Conservation (phyloP, 1,140 invertebrate genomes). For the Limonius californicus region DNA sequence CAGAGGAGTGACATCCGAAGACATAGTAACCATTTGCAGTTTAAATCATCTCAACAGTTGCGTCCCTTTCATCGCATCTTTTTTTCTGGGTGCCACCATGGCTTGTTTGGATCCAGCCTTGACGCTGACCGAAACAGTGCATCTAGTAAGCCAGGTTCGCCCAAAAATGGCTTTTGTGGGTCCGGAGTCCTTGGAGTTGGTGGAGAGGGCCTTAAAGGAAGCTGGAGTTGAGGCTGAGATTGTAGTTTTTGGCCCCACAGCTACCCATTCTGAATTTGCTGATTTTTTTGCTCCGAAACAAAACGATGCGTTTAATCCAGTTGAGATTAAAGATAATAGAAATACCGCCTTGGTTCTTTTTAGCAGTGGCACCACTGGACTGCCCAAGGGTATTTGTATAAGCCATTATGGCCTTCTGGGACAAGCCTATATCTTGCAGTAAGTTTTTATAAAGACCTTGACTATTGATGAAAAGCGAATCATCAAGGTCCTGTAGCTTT, state of each 20-base stretch:
- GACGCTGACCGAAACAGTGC: conserved; percentile 21
- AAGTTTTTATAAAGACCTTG: neutral
- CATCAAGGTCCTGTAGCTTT: too few relatives aligned
- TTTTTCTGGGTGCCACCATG: conserved; percentile 28
- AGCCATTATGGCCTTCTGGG: neutral
- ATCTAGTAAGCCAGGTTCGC: conserved; percentile 25
- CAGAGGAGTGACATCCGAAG: conserved; percentile 22
- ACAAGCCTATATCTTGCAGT: neutral
- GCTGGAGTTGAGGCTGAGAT: neutral
- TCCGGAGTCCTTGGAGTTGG: conserved; percentile 38
- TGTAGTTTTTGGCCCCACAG: conserved; percentile 3
- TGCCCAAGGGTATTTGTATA: conserved; percentile 55
- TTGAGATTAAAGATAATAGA: neutral
- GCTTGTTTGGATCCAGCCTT: conserved; percentile 31
- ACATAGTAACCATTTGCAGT: conserved; percentile 29
- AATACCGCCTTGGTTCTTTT: conserved; percentile 45
- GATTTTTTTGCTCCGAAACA: conserved; percentile 32
- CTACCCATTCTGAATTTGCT: conserved; percentile 10
- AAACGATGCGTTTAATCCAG: conserved; percentile 18
- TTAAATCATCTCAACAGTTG: conserved; percentile 27
- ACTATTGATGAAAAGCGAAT: too few relatives aligned
- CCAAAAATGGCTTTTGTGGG: conserved; percentile 34
- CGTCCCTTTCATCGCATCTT: conserved; percentile 29
- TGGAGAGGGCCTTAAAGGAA: neutral
- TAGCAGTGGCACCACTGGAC: conserved; percentile 38